Evolutionary conservation across 2,888 invertebrate species (phyloP), one percentile per base, ranked within the genome.

Genomic region (Platycheirus rosarum): DNA sequence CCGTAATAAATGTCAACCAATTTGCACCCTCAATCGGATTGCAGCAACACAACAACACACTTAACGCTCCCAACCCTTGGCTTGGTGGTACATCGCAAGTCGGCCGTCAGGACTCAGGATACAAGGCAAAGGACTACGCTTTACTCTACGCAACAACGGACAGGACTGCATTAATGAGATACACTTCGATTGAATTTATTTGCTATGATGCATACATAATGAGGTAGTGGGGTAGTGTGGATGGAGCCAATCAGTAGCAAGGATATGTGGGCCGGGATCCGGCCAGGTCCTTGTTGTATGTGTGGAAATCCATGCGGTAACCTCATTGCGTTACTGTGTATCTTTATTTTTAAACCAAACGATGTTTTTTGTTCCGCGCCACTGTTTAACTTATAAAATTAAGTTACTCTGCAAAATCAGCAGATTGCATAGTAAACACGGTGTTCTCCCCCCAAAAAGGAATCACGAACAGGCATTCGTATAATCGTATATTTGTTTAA

Each of bases 1-100:
- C 70, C 80, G 80, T 77, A 82, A 82, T 82, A 73, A 82, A 77
- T 82, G 77, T 82, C 82, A 77, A 77, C 82, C 82, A 82, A 82
- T 82, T 77, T 77, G 76, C 65, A 71, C 49, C 46, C 48, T 46
- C 57, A 62, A 63, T 76, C 60, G 70, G 80, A 80, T 66, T 80
- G 70, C 55, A 80, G 40, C 65, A 70, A 40, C 53, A 65, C 68
- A 69, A 69, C 46, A 42, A 40, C 44, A 23, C 23, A 55, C 76
- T 46, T 44, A 48, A 29, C 18, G n/a, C 42, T 60, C 2, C 44
- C 23, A n/a, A 48, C 46, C 23, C 40, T 40, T 66, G 37, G 40
- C 65, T 32, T 7, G 48, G 49, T 16, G 9, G 26, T 73, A 46
- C 11, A 40, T 60, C 23, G 11, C 26, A 32, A 37, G 53, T 44